Base-by-base conservation (phyloP, 2,113 vertebrate genomes). In the Crocuta crocuta region DNA sequence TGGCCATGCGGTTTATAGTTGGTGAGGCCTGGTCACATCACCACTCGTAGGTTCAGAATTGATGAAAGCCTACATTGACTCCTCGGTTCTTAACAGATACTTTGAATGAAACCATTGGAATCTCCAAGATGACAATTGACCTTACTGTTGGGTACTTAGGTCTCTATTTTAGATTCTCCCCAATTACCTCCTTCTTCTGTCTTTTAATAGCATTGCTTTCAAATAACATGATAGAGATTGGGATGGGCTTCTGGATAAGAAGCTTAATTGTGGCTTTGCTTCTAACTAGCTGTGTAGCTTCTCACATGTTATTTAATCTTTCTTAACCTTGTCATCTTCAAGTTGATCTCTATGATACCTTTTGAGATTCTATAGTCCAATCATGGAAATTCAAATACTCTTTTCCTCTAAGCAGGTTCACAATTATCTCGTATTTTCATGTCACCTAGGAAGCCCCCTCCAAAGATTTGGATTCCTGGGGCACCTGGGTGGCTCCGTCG, bases 101-200 rank as follows among this genome's bases (percentile, higher is more conserved):
- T 94, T 96, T 65, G 81, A 87, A 74, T 76, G 93, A 91, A 93
- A 74, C 68, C 76, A 58, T 28, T 81, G 50, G 9, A 23, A 50
- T 95, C 66, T 85, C 61, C 12, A 68, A 48, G 71, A 48, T 50
- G 81, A 45, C 76, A 39, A 33, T 53, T 58, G 43, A 35, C 17
- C n/a, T 74, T 89, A 17, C 58, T 81, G 4, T 89, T 84, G 31
- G 88, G 35, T 70, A 33, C 66, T 39, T 26, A 86, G 50, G 19
- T 33, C 61, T 87, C 55, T 91, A 50, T 96, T 94, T 94, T 92
- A 88, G 89, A 70, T 89, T 86, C 53, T 91, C 19, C 19, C 66
- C 50, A 33, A 5, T 45, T 50, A 66, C 28, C 12, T 65, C 35
- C 39, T 63, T 82, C 66, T 91, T 83, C 17, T 55, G 1, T 85